Percentiles rank a stretch among this genome's conserved stretches.
Evolutionary conservation across 2,888 invertebrate species (phyloP).

Genomic region (Nephrocerus scutellatus): DNA sequence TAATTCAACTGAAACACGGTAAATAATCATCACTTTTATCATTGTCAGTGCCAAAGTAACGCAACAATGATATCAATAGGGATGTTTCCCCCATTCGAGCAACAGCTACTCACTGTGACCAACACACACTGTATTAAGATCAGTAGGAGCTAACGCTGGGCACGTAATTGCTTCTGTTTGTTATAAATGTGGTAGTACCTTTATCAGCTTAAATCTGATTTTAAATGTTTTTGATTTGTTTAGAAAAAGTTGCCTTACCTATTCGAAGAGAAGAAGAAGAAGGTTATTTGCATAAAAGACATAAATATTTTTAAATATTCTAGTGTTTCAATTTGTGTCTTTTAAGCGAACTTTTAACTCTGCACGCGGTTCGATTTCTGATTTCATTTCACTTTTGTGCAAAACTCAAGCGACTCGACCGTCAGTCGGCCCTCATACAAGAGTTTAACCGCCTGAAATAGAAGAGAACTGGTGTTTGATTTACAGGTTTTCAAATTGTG

Average conservation of each 20-base stretch:
- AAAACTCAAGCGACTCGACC: constrained; percentile 14
- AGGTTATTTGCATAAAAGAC: constrained; percentile 27
- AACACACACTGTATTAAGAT: no score
- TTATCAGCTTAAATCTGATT: constrained; percentile 30
- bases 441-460: constrained; percentile 61
- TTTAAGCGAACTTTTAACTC: no score
- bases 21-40: constrained; percentile 42
- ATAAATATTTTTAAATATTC: no score
- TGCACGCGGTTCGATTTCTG: no score
- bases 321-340: no score
- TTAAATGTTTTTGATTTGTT: constrained; percentile 17
- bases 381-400: constrained; percentile 12
- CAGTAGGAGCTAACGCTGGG: background rate
- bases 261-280: constrained; percentile 32
- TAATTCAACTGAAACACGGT: constrained; percentile 60
- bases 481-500: constrained; percentile 55
- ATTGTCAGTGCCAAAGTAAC: constrained; percentile 34
- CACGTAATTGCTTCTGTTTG: background rate
- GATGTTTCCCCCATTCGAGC: background rate
- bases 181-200: no score
- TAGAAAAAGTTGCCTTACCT: constrained; percentile 44
- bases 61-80: background rate
- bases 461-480: constrained; percentile 90
- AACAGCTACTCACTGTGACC: background rate
- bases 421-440: constrained; percentile 23